Base-by-base conservation (phyloP, 2,888 invertebrate genomes). In the Synanthedon myopaeformis region DNA sequence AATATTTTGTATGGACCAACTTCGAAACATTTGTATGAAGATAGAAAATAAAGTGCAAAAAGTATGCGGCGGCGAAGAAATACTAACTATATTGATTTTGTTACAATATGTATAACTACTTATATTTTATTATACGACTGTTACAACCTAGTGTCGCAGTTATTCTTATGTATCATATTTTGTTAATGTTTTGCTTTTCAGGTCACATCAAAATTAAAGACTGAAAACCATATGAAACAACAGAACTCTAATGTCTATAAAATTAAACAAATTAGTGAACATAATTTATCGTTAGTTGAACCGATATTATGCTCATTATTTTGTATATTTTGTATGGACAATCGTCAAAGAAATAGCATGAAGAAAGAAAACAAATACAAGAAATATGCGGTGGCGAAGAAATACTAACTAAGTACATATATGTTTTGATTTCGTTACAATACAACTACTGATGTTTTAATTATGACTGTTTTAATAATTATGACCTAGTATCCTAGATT, bases 271-370 rank as follows among this genome's bases (percentile, higher is more conserved):
- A 84, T 82, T 82, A 84, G 80, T 77, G 81, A 75, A 74, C 80
- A 72, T 86, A 85, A 86, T 86, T 82, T 84, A 83, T 84, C 84
- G 79, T 82, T 72, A 79, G 55, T 35, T 60, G 63, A 60, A 76
- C 72, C 77, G 85, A 85, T 85, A 88, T 88, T 88, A 88, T 88
- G 87, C 85, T 74, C 83, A 74, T 82, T 82, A 85, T 79, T 83
- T 82, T 82, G 85, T 83, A 81, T 81, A 82, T 75, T 74, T 82
- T 84, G 82, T 75, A 71, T 64, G 82, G 82, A 73, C 56, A 61
- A n/a, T 60, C 85, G 55, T 51, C 79, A 52, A 12, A 3, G 48
- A 6, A 14, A 3, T 45, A 13, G 10, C 10, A 35, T 10, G 10
- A 8, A 35, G 35, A 35, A 23, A 35, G 10, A 35, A 35, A 6